Conservation (phyloP, 1,140 invertebrate species). For the Meloidogyne chitwoodi region DNA sequence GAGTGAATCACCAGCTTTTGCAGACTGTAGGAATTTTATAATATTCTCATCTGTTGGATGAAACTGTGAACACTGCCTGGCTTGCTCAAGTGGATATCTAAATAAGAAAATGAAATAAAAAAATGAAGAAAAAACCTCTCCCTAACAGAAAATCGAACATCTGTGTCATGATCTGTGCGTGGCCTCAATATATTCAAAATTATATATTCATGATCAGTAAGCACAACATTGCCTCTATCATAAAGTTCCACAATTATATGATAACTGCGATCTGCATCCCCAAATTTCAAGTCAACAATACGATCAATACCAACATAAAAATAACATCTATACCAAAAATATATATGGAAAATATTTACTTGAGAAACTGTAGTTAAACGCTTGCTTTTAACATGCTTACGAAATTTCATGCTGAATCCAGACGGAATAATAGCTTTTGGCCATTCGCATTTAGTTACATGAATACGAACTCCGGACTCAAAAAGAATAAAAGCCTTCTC, state of each 20-base stretch:
- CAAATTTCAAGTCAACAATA: slow-evolving; percentile 88
- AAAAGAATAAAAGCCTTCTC: slow-evolving; percentile 81
- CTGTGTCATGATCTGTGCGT: slow-evolving; percentile 80
- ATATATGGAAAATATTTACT: slow-evolving; percentile 58
- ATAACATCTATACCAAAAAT: too few relatives aligned
- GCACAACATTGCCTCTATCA: slow-evolving; percentile 89
- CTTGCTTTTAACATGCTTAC: slow-evolving; percentile 95
- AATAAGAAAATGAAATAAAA: slow-evolving; percentile 2
- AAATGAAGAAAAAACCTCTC: slow-evolving; percentile 68
- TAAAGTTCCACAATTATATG: slow-evolving; percentile 94
- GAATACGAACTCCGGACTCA: slow-evolving; percentile 88
- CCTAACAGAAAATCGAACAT: slow-evolving; percentile 81
- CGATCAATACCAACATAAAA: slow-evolving; percentile 73
- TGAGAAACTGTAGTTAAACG: slow-evolving; percentile 62
- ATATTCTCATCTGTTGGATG: slow-evolving; percentile 45
- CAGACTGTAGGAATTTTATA: slow-evolving; percentile 60
- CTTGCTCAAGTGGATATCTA: slow-evolving; percentile 55
- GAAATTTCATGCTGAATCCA: slow-evolving; percentile 95
- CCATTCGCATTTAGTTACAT: slow-evolving; percentile 93
- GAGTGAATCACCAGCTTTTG: slow-evolving; percentile 69
- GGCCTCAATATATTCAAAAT: slow-evolving; percentile 90
- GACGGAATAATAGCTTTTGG: slow-evolving; percentile 91
- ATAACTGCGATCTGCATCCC: slow-evolving; percentile 82
- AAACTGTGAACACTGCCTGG: slow-evolving; percentile 33
- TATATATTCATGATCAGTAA: slow-evolving; percentile 83